Evolutionary conservation across 2,113 vertebrate genomes (phyloP), one percentile per base, ranked within the genome.

Genomic region (Ptilorrhoa leucosticta): DNA sequence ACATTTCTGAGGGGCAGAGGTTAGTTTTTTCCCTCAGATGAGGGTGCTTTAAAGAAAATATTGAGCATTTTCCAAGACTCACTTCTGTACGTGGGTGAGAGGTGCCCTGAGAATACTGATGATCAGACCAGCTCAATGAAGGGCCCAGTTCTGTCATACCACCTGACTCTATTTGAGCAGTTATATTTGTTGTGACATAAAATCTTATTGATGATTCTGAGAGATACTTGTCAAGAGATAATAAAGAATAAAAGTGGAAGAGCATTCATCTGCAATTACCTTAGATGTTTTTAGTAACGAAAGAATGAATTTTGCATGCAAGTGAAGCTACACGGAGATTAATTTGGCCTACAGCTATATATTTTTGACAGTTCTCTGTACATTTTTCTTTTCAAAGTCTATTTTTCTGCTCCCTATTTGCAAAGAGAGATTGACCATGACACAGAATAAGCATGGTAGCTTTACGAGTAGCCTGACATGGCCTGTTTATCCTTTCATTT

Each of bases 201-300:
- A 93, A 90, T 78, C 79, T 65, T 73, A 37, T 44, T 94, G 87
- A 83, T 89, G 68, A 78, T 47, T 82, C 48, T 42, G 60, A 90
- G 71, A 70, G 51, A 66, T 44, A 86, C 76, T 83, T 93, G 85
- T 81, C 85, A 93, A 87, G 44, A 88, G 88, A 66, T 78, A 95
- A 94, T 77, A 89, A 93, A 80, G 45, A 93, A 83, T 70, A 78
- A 70, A 96, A 94, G 65, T 75, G 63, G 57, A 68, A 84, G 65
- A 95, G 50, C n/a, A 42, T 93, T 95, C 88, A 56, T 92, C 76
- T 81, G 87, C 96, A 93, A 92, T 96, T 96, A 90, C 90, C 64
- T 94, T 88, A 66, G 88, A 84, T 95, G 87, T 45, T 95, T 93
- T 92, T 60, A 93, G 88, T 78, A 94, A 89, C 56, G 78, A 80